Evolutionary conservation across 2,888 invertebrate genomes (phyloP).

Genomic region (Tachystola acroxantha): DNA sequence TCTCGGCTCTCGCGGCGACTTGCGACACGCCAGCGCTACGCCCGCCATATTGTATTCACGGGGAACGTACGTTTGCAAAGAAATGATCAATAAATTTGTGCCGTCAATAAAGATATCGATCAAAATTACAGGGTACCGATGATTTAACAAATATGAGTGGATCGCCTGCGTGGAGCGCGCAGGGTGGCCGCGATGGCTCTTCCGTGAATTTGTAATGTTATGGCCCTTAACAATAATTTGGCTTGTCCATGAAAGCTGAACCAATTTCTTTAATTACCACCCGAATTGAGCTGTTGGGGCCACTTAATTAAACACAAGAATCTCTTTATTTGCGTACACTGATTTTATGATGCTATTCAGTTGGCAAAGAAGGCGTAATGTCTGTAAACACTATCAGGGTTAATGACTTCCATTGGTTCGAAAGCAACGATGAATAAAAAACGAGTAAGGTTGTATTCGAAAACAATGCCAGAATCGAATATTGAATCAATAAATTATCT

Average conservation of each 20-base stretch:
- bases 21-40: constrained; percentile 48
- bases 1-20: constrained; percentile 46
- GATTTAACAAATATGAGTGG: constrained; percentile 74
- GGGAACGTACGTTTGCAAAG: constrained; percentile 64
- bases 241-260: constrained; percentile 54
- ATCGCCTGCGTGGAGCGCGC: constrained; percentile 53
- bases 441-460: constrained; percentile 30
- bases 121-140: constrained; percentile 76
- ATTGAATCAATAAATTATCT: constrained; percentile 6
- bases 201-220: constrained; percentile 69
- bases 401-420: constrained; percentile 42
- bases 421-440: constrained; percentile 36
- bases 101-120: constrained; percentile 77
- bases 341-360: constrained; percentile 45
- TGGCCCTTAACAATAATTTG: constrained; percentile 63
- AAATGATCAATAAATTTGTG: constrained; percentile 75
- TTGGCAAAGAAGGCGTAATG: constrained; percentile 30
- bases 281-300: constrained; percentile 53
- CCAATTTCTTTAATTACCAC: constrained; percentile 63
- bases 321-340: constrained; percentile 48
- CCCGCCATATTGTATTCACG: constrained; percentile 62
- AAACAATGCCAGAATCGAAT: constrained; percentile 25
- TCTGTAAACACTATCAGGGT: constrained; percentile 45
- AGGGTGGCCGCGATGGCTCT: constrained; percentile 63
- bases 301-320: constrained; percentile 56